A percentile compares a stretch with the other conserved stretches of the same genome.
These are phyloP conservation scores for Pomacea canaliculata DNA, from an alignment of 2,888 invertebrate species.

Conservation along the genomic window DNA sequence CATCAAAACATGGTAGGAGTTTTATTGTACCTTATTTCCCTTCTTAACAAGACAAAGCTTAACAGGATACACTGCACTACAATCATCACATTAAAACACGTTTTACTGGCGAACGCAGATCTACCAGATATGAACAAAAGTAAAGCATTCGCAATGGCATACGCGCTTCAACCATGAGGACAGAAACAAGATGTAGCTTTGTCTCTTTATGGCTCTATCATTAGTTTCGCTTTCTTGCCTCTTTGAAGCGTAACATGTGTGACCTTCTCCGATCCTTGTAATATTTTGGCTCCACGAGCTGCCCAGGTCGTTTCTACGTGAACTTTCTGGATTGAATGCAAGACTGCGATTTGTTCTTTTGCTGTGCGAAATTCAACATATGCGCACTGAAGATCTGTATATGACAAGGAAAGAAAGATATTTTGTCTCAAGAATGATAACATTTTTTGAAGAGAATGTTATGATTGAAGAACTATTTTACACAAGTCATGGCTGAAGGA, in stretches of 20 bases:
- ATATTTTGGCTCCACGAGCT: constrained; percentile 72
- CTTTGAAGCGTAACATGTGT: constrained; percentile 80
- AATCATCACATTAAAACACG: no score
- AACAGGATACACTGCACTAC: no score
- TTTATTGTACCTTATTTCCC: no score
- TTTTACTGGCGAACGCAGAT: no score
- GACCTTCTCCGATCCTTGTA: constrained; percentile 69
- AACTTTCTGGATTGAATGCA: constrained; percentile 63
- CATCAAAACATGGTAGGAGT: no score
- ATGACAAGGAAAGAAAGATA: constrained; percentile 23
- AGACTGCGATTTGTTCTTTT: constrained; percentile 69
- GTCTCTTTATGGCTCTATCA: constrained; percentile 75
- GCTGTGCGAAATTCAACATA: constrained; percentile 72
- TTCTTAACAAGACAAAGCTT: no score
- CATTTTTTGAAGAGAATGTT: neutral
- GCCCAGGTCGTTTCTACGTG: constrained; percentile 70
- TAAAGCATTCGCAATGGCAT: no score
- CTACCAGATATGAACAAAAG: no score
- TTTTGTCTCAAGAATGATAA: no score
- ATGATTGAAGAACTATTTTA: neutral
- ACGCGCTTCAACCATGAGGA: constrained; percentile 78
- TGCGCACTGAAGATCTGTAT: constrained; percentile 71
- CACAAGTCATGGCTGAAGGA: fast-evolving
- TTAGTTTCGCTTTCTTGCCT: constrained; percentile 76
- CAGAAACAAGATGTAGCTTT: constrained; percentile 77